phyloP scores from a whole-genome alignment of 2,113 vertebrate genomes.

The Urocitellus parryii region DNA sequence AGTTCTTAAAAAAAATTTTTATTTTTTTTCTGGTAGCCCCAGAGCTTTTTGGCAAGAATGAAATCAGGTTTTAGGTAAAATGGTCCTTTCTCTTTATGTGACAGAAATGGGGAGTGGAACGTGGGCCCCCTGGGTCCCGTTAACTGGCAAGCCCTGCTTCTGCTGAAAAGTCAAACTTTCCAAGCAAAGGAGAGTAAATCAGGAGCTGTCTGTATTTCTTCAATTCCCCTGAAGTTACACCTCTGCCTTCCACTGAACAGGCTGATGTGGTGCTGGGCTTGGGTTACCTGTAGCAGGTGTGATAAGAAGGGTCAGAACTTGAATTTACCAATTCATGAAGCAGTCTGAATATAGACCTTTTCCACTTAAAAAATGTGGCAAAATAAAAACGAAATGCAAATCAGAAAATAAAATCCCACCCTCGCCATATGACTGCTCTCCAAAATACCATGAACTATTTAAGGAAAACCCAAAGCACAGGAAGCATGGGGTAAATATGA shows the following conservation, averaged over 20 bases:
- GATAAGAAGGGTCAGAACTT: neutral
- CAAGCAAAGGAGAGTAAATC: neutral
- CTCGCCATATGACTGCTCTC: neutral
- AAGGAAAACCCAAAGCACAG: neutral
- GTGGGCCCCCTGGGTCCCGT: neutral
- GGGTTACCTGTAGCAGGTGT: neutral
- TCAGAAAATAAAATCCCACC: neutral
- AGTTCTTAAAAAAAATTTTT: neutral
- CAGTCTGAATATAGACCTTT: neutral
- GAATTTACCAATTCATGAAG: neutral
- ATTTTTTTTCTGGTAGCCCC: neutral
- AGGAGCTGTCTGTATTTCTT: neutral
- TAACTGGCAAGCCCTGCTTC: neutral
- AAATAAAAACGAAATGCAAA: constrained; percentile 30
- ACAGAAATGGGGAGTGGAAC: neutral
- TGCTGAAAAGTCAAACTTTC: neutral
- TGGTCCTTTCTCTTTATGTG: neutral
- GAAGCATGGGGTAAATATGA: neutral
- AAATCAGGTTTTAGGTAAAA: neutral
- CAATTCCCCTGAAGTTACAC: neutral
- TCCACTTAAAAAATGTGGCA: neutral
- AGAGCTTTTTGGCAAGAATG: neutral
- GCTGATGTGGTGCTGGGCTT: neutral
- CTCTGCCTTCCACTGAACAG: fast-evolving
- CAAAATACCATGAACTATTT: neutral